Conservation (phyloP, 1,140 invertebrate species). For the Hetaerina americana region DNA sequence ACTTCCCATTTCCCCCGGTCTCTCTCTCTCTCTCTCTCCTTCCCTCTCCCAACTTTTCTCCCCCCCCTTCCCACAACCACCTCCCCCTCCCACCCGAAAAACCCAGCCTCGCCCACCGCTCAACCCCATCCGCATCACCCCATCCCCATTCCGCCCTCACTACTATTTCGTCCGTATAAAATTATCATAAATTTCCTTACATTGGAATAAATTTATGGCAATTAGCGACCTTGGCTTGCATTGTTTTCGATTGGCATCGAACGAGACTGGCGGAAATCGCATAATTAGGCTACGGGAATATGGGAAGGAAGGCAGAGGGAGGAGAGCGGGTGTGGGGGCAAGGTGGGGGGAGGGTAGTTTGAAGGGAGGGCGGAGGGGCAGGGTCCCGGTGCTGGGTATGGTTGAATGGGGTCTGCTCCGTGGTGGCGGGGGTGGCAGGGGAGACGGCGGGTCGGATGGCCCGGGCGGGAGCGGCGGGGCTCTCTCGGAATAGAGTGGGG, state of each 20-base stretch:
- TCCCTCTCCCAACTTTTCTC: not conserved
- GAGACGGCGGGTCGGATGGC: too few species aligned
- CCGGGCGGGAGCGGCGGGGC: too few species aligned
- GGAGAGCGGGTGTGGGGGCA: not conserved
- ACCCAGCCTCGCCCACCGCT: not conserved
- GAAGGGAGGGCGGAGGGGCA: not conserved
- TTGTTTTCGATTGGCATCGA: not conserved
- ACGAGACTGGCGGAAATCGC: not conserved
- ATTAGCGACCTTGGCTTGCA: not conserved
- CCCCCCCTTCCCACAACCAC: not conserved
- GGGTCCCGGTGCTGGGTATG: too few species aligned
- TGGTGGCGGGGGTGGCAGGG: too few species aligned
- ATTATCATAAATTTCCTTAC: slow-evolving; percentile 1
- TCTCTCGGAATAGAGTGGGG: too few species aligned
- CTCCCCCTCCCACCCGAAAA: too few species aligned
- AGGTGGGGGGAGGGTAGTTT: not conserved
- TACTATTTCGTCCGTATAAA: not conserved
- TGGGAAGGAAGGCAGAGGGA: not conserved
- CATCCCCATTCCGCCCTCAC: too few species aligned
- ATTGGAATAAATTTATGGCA: not conserved
- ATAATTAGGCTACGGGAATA: not conserved
- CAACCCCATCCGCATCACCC: too few species aligned
- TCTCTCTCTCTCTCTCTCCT: too few species aligned
- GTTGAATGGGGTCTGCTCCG: too few species aligned
- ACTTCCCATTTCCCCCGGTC: too few species aligned